Conservation (phyloP, 2,797 vertebrate species). For the Eremophila alpestris region DNA sequence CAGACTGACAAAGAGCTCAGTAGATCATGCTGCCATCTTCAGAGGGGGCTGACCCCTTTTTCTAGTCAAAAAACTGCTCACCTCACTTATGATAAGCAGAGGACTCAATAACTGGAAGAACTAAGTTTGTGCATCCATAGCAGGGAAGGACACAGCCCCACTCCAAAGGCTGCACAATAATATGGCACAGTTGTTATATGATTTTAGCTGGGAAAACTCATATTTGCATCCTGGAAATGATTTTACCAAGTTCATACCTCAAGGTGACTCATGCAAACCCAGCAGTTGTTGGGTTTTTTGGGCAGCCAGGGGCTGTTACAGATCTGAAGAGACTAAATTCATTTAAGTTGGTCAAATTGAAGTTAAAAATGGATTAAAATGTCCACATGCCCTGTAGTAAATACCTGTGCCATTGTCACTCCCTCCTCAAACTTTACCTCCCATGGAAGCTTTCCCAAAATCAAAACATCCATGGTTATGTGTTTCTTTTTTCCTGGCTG, state of each 20-base stretch:
- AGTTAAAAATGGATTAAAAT: neutral
- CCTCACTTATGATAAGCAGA: neutral
- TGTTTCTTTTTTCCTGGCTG: neutral
- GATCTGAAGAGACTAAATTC: neutral
- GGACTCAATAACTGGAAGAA: neutral
- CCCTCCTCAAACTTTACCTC: neutral
- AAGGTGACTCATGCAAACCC: neutral
- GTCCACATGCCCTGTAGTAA: neutral
- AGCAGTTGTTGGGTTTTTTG: neutral
- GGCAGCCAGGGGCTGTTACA: neutral
- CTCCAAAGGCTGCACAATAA: neutral
- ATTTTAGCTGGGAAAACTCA: neutral
- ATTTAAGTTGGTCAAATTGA: neutral
- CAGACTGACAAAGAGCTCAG: neutral
- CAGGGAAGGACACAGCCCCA: neutral
- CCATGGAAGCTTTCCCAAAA: neutral
- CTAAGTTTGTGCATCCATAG: neutral
- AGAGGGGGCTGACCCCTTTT: neutral
- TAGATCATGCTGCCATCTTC: neutral
- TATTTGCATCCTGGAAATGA: neutral
- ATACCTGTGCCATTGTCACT: neutral
- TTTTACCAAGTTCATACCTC: neutral
- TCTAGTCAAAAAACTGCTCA: neutral
- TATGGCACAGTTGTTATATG: neutral
- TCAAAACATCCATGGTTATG: neutral